Evolutionary conservation across 2,797 vertebrate genomes (phyloP).

Genomic region (Sternarchorhynchus goeldii): DNA sequence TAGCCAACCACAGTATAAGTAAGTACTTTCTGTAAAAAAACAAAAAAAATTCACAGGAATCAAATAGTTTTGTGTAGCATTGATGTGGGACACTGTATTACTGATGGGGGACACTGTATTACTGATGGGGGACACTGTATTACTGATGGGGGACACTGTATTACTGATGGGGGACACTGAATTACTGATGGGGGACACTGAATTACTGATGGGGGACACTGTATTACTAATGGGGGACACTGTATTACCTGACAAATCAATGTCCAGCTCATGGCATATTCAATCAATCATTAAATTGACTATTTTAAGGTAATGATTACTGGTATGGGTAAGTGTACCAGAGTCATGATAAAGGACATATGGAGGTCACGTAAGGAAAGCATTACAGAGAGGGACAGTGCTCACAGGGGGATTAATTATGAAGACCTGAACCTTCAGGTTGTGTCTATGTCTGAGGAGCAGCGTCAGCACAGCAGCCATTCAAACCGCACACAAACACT

Average conservation of each 20-base stretch:
- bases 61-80: no score
- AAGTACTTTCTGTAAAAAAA: not conserved
- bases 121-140: no score
- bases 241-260: not conserved
- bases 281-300: conserved; percentile 16
- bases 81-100: no score
- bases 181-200: no score
- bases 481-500: conserved; percentile 55
- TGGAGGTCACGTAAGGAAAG: conserved; percentile 47
- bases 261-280: not conserved
- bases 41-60: no score
- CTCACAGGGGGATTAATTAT: conserved; percentile 55
- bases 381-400: conserved; percentile 44
- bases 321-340: conserved; percentile 14
- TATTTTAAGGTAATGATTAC: conserved; percentile 20
- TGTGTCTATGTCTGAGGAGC: conserved; percentile 54
- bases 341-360: conserved; percentile 41
- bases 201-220: no score
- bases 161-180: no score
- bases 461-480: conserved; percentile 53
- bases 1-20: not conserved
- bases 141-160: no score
- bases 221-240: no score
- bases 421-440: conserved; percentile 52
- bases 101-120: no score